Base-by-base conservation (phyloP, 2,888 invertebrate species). In the Lamellibrachia columna region DNA sequence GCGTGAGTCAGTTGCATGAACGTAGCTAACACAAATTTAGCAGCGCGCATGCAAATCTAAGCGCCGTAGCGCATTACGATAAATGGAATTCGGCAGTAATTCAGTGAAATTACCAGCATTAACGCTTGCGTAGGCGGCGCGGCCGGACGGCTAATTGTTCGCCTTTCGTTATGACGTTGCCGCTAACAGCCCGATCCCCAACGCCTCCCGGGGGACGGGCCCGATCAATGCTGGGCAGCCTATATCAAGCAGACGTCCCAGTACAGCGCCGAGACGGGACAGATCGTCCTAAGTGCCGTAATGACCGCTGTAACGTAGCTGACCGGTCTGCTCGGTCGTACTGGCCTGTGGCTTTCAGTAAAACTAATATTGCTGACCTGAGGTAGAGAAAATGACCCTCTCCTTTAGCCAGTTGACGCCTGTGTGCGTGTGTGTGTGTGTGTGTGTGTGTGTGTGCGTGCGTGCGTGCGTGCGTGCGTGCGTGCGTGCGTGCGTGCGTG, bases 1-100 rank as follows among this genome's bases (percentile, higher is more conserved):
- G 75, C n/a, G 75, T 75, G 75, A 75, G 15, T 75, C 75, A 22
- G 75, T 75, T 75, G 75, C 75, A 75, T 75, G n/a, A 75, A 75
- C 75, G 75, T 75, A 75, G 22, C n/a, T 75, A 75, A 22, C 22
- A 1, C 22, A 75, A 22, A 75, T 22, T 75, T 75, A 75, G 75
- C 22, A 75, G 6, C 22, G n/a, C 75, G 75, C 22, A n/a, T 75
- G 75, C 15, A 75, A 40, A 75, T 22, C 75, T 2, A 11, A 75
- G 75, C 75, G 75, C 75, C 75, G 22, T 75, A 22, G 15, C 22
- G 75, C 75, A n/a, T 22, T 22, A 4, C 22, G 22, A 75, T 75
- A 22, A 75, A 75, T 75, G 75, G 75, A 75, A 75, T 75, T 75
- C 4, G 22, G 75, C 75, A 75, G 75, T 75, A 22, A 22, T 75